These are phyloP conservation scores for Ennomos fuscantarius DNA, from an alignment of 2,888 invertebrate species.

Conservation along the genomic window DNA sequence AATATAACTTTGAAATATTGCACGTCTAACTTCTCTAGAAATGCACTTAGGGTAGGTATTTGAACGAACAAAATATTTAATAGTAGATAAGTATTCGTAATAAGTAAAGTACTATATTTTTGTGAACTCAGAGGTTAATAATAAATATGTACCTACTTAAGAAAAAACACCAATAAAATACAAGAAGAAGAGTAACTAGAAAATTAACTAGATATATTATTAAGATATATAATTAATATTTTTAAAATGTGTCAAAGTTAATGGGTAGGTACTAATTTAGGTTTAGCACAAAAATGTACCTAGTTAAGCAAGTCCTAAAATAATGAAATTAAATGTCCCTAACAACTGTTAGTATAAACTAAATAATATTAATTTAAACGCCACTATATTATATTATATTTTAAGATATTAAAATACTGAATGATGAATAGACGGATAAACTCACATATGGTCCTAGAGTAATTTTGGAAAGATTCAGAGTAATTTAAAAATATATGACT, in stretches of 20 bases:
- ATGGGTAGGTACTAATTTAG: neutral
- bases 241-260: conserved; percentile 34
- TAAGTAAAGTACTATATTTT: conserved; percentile 52
- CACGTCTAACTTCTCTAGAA: conserved; percentile 28
- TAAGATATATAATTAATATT: conserved; percentile 30
- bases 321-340: neutral
- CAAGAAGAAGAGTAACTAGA: conserved; percentile 22
- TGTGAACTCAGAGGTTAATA: conserved; percentile 41
- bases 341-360: neutral
- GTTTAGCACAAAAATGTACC: conserved; percentile 1
- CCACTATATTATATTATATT: too few relatives aligned
- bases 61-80: conserved; percentile 20
- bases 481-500: too few relatives aligned
- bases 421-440: too few relatives aligned
- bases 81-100: conserved; percentile 25
- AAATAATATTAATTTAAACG: too few relatives aligned
- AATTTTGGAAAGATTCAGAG: too few relatives aligned
- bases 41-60: conserved; percentile 34
- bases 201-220: conserved; percentile 38
- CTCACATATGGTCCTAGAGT: too few relatives aligned
- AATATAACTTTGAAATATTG: conserved; percentile 27
- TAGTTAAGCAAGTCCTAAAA: conserved; percentile 1
- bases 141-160: conserved; percentile 20
- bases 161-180: conserved; percentile 36
- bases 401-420: too few relatives aligned